phyloP scores from a whole-genome alignment of 2,888 invertebrate species.

The Drosophila paranaensis region DNA sequence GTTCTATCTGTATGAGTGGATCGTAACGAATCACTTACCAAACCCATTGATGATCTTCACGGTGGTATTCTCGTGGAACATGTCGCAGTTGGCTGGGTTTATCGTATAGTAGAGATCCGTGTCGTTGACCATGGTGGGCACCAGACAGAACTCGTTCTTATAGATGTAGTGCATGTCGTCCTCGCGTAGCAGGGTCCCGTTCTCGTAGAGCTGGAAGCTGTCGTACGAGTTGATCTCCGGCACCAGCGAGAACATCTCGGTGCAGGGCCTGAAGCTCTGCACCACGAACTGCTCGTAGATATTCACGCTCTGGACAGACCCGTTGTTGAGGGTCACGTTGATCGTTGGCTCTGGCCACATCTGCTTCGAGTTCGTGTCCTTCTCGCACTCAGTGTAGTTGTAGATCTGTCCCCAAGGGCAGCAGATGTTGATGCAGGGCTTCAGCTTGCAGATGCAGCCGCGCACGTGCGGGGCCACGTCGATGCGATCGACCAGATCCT shows the following conservation, averaged over 20 bases:
- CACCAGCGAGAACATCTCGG: constrained; percentile 63
- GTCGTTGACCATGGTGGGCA: constrained; percentile 63
- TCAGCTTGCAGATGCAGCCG: constrained; percentile 83
- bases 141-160: constrained; percentile 79
- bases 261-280: constrained; percentile 71
- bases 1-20: too few species aligned
- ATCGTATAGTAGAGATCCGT: constrained; percentile 67
- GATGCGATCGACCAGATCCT: constrained; percentile 52
- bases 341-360: constrained; percentile 72
- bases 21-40: constrained; percentile 57
- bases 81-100: constrained; percentile 81
- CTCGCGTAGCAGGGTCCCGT: constrained; percentile 77
- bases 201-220: constrained; percentile 71
- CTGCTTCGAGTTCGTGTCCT: constrained; percentile 32
- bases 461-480: constrained; percentile 77
- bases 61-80: constrained; percentile 52
- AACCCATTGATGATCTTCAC: constrained; percentile 80
- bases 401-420: constrained; percentile 74
- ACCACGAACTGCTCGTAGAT: constrained; percentile 67
- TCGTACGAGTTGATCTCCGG: constrained; percentile 65
- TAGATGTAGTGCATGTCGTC: constrained; percentile 66
- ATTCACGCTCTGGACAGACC: constrained; percentile 51
- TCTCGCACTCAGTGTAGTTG: constrained; percentile 39
- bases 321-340: constrained; percentile 72
- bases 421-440: constrained; percentile 83